Conservation (phyloP, 2,113 vertebrate species). For the Oplegnathus fasciatus region DNA sequence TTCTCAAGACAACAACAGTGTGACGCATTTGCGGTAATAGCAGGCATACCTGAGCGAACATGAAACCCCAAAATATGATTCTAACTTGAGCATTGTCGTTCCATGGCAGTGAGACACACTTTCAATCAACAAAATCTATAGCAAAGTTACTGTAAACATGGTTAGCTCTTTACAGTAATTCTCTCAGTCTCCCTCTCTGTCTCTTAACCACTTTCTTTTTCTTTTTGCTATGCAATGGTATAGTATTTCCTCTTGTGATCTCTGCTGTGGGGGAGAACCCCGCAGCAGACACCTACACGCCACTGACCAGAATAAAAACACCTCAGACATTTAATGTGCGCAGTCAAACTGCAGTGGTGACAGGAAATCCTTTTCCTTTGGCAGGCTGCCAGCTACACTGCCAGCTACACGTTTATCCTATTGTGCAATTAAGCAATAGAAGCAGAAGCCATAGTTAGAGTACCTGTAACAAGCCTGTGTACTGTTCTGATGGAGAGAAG, state of each 20-base stretch:
- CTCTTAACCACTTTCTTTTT: constrained; percentile 38
- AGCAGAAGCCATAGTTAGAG: background rate
- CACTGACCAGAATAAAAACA: constrained; percentile 73
- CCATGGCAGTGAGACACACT: constrained; percentile 32
- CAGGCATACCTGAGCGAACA: background rate
- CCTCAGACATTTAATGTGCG: constrained; percentile 30
- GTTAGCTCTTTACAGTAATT: constrained; percentile 73
- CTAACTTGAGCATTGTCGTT: background rate
- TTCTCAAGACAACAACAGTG: background rate
- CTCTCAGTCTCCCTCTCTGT: constrained; percentile 32
- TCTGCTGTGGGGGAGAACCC: constrained; percentile 62
- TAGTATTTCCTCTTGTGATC: constrained; percentile 49
- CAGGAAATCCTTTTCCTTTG: constrained; percentile 60
- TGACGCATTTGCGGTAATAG: background rate
- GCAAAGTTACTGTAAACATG: constrained; percentile 63
- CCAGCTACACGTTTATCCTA: background rate
- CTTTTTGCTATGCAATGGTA: constrained; percentile 22
- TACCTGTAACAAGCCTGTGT: background rate
- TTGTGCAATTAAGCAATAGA: background rate
- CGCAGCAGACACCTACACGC: constrained; percentile 49
- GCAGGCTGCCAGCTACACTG: constrained; percentile 1
- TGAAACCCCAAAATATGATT: constrained; percentile 34
- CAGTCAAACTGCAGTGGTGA: constrained; percentile 28
- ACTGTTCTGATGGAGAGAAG: background rate
- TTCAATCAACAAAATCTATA: constrained; percentile 37